These are phyloP conservation scores for Spisula solida DNA, from an alignment of 2,888 invertebrate genomes.

Conservation along the genomic window DNA sequence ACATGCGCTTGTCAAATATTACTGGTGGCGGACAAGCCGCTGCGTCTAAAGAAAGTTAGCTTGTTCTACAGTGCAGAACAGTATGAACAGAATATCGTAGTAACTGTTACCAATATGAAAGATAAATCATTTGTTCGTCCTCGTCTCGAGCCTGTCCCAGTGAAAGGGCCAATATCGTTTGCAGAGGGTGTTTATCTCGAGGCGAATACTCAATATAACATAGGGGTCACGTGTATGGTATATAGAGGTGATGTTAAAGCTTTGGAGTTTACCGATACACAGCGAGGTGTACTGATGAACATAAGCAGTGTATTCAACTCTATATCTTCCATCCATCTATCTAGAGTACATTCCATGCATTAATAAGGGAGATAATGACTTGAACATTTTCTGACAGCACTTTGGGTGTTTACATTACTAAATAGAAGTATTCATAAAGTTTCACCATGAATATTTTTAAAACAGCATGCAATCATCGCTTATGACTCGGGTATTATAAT, in stretches of 20 bases:
- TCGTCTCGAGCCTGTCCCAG: slow-evolving; percentile 59
- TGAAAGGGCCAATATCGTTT: slow-evolving; percentile 61
- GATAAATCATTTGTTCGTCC: slow-evolving; percentile 61
- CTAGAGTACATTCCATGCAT: slow-evolving; percentile 52
- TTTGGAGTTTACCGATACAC: slow-evolving; percentile 63
- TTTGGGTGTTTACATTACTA: too few species aligned
- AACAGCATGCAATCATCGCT: too few species aligned
- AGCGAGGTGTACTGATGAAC: slow-evolving; percentile 63
- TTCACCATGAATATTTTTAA: too few species aligned
- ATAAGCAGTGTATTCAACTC: slow-evolving; percentile 70
- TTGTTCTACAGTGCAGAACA: slow-evolving; percentile 63
- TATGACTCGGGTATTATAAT: too few species aligned
- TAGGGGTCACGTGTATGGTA: slow-evolving; percentile 65
- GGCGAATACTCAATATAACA: slow-evolving; percentile 68
- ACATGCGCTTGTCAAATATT: slow-evolving; percentile 66
- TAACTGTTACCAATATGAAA: slow-evolving; percentile 69
- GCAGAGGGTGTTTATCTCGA: slow-evolving; percentile 62
- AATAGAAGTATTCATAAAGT: too few species aligned
- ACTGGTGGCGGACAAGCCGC: slow-evolving; percentile 66
- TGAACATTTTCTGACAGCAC: too few species aligned
- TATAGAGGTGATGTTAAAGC: slow-evolving; percentile 69
- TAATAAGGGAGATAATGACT: background rate
- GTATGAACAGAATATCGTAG: slow-evolving; percentile 62
- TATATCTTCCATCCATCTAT: slow-evolving; percentile 65
- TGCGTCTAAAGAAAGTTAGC: slow-evolving; percentile 64